These are phyloP conservation scores for Fukomys damarensis DNA, from an alignment of 2,113 vertebrate genomes.

Conservation along the genomic window DNA sequence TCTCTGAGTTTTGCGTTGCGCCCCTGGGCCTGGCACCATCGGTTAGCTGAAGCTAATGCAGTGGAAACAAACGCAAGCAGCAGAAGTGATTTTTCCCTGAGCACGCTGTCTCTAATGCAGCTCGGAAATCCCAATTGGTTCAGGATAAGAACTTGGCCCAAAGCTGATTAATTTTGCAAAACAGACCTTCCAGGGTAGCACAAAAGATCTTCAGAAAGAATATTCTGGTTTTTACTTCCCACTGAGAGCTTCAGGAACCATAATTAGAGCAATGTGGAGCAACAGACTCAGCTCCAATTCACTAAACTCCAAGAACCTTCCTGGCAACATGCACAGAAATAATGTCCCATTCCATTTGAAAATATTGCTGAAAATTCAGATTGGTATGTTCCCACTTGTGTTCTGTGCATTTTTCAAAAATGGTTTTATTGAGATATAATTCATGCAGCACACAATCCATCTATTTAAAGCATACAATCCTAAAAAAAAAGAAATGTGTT, in stretches of 20 bases:
- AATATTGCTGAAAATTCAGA: background rate
- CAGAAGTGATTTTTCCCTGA: constrained; percentile 36
- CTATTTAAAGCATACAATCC: background rate
- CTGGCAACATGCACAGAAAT: background rate
- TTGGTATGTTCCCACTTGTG: background rate
- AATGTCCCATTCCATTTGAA: background rate
- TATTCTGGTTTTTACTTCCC: constrained; percentile 72
- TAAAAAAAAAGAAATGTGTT: background rate
- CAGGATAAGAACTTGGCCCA: constrained; percentile 64
- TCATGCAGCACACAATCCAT: background rate
- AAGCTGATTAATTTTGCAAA: constrained; percentile 80
- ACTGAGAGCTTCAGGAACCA: constrained; percentile 61
- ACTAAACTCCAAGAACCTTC: constrained; percentile 42
- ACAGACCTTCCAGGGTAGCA: constrained; percentile 63
- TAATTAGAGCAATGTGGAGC: constrained; percentile 68
- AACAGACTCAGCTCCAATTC: constrained; percentile 11
- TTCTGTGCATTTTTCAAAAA: background rate
- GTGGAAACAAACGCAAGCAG: constrained; percentile 49
- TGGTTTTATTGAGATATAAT: background rate
- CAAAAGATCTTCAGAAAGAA: constrained; percentile 73
- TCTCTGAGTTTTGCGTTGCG: background rate
- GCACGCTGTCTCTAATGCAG: constrained; percentile 30
- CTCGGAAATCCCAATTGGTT: constrained; percentile 51
- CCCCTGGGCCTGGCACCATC: background rate
- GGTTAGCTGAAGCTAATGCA: background rate